These are phyloP conservation scores for Nycteola revayana DNA, from an alignment of 2,888 invertebrate species.

Conservation along the genomic window DNA sequence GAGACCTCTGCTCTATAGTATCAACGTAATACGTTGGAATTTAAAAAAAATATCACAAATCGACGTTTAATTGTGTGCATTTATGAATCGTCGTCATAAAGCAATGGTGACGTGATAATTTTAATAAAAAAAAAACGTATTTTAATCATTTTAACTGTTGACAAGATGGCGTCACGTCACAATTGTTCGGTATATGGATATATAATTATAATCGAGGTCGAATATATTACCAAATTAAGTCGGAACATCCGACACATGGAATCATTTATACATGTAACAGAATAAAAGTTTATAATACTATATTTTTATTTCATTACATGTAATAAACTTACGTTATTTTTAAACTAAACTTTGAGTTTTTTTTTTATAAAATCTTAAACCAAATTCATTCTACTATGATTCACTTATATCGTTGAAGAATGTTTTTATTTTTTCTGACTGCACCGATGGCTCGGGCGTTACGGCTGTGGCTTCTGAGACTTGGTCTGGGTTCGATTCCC, in stretches of 20 bases:
- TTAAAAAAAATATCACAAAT: conserved; percentile 6
- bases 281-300: conserved; percentile 68
- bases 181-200: conserved; percentile 35
- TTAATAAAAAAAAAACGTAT: conserved; percentile 8
- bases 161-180: conserved; percentile 36
- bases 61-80: conserved; percentile 28
- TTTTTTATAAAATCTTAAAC: no score
- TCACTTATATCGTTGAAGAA: no score
- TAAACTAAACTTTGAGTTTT: conserved; percentile 51
- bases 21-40: conserved; percentile 1
- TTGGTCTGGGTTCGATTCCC: no score
- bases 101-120: conserved; percentile 44
- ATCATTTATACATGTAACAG: conserved; percentile 64
- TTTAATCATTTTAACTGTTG: conserved; percentile 26
- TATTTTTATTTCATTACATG: conserved; percentile 80
- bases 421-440: no score
- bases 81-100: conserved; percentile 43
- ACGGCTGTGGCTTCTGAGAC: no score
- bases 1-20: no score
- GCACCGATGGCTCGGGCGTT: no score
- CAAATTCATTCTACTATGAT: no score
- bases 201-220: conserved; percentile 35
- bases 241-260: conserved; percentile 36
- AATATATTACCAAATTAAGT: conserved; percentile 41
- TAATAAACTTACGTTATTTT: conserved; percentile 82